phyloP scores from a whole-genome alignment of 2,113 vertebrate genomes.

The Pteronura brasiliensis region DNA sequence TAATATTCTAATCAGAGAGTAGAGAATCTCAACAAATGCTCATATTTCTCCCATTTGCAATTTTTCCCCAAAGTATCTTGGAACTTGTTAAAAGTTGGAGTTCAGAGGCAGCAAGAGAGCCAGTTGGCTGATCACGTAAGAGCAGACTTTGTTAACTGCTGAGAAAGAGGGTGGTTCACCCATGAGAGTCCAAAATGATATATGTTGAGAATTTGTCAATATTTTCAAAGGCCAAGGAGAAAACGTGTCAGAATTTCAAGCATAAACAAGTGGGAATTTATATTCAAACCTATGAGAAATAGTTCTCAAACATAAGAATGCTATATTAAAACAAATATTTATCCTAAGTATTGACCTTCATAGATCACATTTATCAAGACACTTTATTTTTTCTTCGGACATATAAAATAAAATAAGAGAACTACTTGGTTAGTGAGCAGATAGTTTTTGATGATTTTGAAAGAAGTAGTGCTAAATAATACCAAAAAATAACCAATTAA shows the following conservation, averaged over 20 bases:
- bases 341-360: neutral
- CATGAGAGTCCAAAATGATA: neutral
- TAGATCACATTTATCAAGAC: neutral
- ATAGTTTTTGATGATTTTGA: neutral
- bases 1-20: conserved; percentile 41
- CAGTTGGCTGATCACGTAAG: neutral
- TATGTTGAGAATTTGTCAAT: neutral
- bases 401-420: neutral
- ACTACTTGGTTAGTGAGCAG: neutral
- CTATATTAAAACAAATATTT: neutral
- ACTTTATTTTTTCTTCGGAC: neutral
- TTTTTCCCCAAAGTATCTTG: conserved; percentile 31
- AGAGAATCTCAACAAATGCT: conserved; percentile 36
- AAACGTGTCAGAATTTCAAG: neutral
- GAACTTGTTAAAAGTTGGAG: conserved; percentile 54
- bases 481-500: neutral
- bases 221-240: neutral
- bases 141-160: neutral
- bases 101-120: neutral
- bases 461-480: neutral
- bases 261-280: neutral
- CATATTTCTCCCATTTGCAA: conserved; percentile 21
- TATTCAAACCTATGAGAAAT: neutral
- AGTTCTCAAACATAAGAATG: neutral
- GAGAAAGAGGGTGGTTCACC: neutral